Evolutionary conservation across 2,797 vertebrate genomes (phyloP).

Genomic region (Chrosomus eos): DNA sequence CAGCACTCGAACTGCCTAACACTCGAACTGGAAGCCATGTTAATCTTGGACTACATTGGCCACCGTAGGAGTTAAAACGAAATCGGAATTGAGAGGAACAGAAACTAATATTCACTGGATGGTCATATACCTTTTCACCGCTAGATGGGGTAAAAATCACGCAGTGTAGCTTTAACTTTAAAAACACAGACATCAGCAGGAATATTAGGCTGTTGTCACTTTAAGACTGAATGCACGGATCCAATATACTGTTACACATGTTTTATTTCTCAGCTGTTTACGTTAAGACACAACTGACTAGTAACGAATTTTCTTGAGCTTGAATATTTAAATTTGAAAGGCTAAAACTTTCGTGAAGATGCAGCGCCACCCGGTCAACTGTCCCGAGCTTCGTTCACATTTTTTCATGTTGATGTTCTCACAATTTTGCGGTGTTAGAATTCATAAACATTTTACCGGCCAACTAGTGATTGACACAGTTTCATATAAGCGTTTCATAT

Average conservation of each 20-base stretch:
- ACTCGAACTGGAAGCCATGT: too few species aligned
- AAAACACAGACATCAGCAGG: background rate
- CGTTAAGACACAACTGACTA: background rate
- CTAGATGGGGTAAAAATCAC: too few species aligned
- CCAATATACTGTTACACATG: background rate
- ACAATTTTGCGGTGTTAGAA: background rate
- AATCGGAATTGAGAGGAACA: too few species aligned
- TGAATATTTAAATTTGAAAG: background rate
- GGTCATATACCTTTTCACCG: too few species aligned
- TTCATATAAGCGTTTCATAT: too few species aligned
- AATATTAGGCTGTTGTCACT: background rate
- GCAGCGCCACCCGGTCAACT: too few species aligned
- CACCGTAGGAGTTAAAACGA: too few species aligned
- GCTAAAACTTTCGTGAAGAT: background rate
- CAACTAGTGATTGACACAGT: background rate
- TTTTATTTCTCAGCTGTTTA: background rate
- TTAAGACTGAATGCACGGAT: background rate
- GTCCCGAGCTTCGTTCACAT: background rate
- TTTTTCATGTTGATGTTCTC: background rate
- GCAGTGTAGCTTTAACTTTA: too few species aligned
- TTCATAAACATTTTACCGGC: background rate
- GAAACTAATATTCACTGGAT: too few species aligned
- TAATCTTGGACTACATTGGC: too few species aligned
- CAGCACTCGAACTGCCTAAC: too few species aligned
- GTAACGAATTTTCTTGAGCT: background rate